These are phyloP conservation scores for Heliothis subflexa DNA, from an alignment of 1,140 invertebrate species.

Conservation along the genomic window DNA sequence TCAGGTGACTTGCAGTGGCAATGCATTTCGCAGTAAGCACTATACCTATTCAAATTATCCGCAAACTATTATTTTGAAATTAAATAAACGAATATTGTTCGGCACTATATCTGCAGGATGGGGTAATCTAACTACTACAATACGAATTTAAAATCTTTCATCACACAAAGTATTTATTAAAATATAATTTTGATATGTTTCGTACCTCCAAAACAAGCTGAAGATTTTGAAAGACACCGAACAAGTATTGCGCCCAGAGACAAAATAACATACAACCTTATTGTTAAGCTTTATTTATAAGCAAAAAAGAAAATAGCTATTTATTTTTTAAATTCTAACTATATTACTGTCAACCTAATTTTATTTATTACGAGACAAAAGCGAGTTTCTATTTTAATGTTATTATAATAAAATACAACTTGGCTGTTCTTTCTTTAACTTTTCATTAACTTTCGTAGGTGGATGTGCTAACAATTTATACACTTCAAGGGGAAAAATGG, in stretches of 20 bases:
- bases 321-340: conserved; percentile 44
- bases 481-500: not conserved
- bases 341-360: conserved; percentile 50
- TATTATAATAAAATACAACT: conserved; percentile 27
- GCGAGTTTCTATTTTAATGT: conserved; percentile 45
- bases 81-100: not conserved
- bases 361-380: conserved; percentile 49
- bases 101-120: not conserved
- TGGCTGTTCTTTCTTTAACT: conserved; percentile 36
- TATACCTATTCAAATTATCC: not conserved
- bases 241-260: not conserved
- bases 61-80: not conserved
- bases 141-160: conserved; percentile 11
- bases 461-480: conserved; percentile 7
- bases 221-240: not conserved
- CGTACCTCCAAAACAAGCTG: not conserved
- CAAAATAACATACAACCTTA: conserved; percentile 62
- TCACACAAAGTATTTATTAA: conserved; percentile 15
- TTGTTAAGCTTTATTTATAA: conserved; percentile 62
- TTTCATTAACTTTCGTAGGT: not conserved
- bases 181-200: conserved; percentile 15
- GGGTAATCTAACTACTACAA: conserved; percentile 9
- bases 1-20: not conserved
- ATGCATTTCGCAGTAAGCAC: not conserved
- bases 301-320: conserved; percentile 52